phyloP scores from a whole-genome alignment of 2,888 invertebrate species.

The Drosophila phalerata region DNA sequence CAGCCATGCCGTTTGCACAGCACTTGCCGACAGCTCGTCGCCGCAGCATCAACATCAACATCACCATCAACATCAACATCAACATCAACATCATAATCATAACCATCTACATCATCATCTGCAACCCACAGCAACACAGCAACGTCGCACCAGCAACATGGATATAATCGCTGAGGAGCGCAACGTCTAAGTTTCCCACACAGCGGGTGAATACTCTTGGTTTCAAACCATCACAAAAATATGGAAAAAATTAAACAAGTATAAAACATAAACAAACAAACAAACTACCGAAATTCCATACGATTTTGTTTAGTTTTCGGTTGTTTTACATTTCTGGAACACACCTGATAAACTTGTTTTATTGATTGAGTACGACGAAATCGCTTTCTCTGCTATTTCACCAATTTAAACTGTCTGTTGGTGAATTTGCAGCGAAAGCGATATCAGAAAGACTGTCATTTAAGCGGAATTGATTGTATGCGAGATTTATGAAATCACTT shows the following conservation, averaged over 20 bases:
- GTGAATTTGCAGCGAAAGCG: not conserved
- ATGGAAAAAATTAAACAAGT: not conserved
- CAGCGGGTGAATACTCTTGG: constrained; percentile 7
- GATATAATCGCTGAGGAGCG: constrained; percentile 76
- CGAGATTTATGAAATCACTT: not conserved
- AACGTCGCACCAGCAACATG: constrained; percentile 74
- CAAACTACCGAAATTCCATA: too few species aligned
- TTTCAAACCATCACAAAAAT: constrained; percentile 2
- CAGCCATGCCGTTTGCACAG: constrained; percentile 56
- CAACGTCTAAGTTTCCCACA: constrained; percentile 50
- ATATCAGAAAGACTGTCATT: not conserved
- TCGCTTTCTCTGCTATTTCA: not conserved
- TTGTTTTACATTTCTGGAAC: too few species aligned
- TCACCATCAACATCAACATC: constrained; percentile 9
- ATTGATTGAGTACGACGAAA: not conserved
- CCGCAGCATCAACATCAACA: constrained; percentile 45
- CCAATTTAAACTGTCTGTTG: not conserved
- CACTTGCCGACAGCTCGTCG: constrained; percentile 33
- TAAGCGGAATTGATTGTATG: not conserved
- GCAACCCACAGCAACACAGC: constrained; percentile 47
- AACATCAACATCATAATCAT: too few species aligned
- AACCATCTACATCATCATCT: constrained; percentile 31
- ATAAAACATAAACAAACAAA: too few species aligned
- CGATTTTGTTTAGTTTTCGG: too few species aligned
- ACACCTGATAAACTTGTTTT: not conserved